Percentiles rank a stretch among this genome's conserved stretches.
Evolutionary conservation across 2,797 vertebrate species (phyloP).

Genomic region (Neoniphon sammara): DNA sequence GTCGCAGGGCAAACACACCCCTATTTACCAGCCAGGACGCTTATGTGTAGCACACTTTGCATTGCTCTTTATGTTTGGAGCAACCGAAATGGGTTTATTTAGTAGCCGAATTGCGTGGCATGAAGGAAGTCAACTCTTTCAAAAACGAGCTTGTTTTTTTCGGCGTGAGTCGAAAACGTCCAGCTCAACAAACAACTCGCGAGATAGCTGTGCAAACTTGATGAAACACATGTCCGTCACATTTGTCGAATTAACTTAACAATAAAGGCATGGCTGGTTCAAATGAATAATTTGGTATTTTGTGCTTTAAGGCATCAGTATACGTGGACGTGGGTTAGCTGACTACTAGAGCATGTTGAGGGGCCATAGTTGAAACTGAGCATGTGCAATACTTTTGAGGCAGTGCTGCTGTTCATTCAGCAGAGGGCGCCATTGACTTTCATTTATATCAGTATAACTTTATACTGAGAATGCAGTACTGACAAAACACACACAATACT

Average conservation of each 20-base stretch:
- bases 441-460: background rate
- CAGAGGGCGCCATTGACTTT: conserved; percentile 41
- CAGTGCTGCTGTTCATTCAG: background rate
- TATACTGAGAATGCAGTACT: no score
- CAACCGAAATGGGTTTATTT: background rate
- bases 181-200: background rate
- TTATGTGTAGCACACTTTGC: conserved; percentile 17
- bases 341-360: conserved; percentile 7
- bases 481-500: no score
- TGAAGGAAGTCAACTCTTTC: background rate
- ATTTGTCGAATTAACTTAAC: background rate
- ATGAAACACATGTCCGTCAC: background rate
- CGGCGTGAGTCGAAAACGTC: background rate
- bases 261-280: background rate
- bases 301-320: background rate
- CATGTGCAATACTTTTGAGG: conserved; percentile 26
- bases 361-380: conserved; percentile 1
- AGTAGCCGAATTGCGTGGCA: background rate
- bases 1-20: conserved; percentile 70
- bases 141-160: background rate
- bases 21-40: conserved; percentile 52
- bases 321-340: conserved; percentile 4
- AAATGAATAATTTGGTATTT: background rate
- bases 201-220: no score
- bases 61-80: background rate